Conservation (phyloP, 2,888 invertebrate species). For the Drosophila robusta region DNA sequence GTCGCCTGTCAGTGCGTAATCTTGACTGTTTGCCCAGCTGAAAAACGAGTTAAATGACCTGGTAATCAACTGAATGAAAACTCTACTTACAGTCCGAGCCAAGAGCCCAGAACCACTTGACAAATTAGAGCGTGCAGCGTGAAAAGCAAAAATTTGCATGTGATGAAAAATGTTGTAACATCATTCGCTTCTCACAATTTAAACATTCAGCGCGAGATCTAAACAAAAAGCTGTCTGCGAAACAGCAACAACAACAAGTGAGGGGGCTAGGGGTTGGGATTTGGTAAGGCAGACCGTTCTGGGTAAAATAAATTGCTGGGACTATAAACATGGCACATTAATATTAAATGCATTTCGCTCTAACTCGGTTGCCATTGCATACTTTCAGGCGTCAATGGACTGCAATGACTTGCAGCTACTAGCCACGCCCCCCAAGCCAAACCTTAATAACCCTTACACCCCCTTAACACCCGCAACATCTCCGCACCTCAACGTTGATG, state of each 20-base stretch:
- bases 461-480: too few species aligned
- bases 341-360: conserved; percentile 79
- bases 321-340: conserved; percentile 79
- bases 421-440: background rate
- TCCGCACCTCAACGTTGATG: background rate
- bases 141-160: conserved; percentile 50
- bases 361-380: conserved; percentile 57
- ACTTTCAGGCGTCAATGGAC: conserved; percentile 79
- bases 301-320: conserved; percentile 77
- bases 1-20: background rate
- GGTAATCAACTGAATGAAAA: conserved; percentile 38
- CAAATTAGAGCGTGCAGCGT: conserved; percentile 62
- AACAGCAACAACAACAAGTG: conserved; percentile 9
- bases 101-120: conserved; percentile 58
- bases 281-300: conserved; percentile 6
- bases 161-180: conserved; percentile 70
- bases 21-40: conserved; percentile 13
- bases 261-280: background rate
- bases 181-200: conserved; percentile 46
- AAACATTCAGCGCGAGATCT: background rate
- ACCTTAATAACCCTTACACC: background rate
- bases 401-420: conserved; percentile 70
- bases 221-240: conserved; percentile 26
- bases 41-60: conserved; percentile 62
- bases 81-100: conserved; percentile 22